Evolutionary conservation across 2,113 vertebrate species (phyloP).

Genomic region (Anolis sagrei): DNA sequence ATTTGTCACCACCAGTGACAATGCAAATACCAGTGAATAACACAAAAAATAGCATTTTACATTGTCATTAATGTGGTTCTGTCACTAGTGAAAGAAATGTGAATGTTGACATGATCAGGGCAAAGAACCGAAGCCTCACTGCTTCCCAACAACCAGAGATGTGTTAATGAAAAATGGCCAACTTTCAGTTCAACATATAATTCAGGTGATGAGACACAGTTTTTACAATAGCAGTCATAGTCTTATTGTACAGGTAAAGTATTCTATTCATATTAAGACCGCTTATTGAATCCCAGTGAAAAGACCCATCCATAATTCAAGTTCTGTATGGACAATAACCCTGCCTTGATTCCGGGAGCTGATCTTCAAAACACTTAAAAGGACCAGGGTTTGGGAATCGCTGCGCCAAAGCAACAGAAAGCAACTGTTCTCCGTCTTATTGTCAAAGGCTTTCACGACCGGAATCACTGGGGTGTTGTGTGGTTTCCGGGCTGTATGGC

Average conservation of each 20-base stretch:
- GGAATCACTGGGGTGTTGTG: too few species aligned
- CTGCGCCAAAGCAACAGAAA: too few species aligned
- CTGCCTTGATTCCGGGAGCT: too few species aligned
- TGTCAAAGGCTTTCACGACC: too few species aligned
- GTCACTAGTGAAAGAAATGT: background rate
- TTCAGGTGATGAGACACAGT: accelerated
- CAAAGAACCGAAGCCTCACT: background rate
- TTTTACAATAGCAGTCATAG: background rate
- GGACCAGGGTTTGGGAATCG: too few species aligned
- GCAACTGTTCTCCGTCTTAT: too few species aligned
- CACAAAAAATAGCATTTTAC: background rate
- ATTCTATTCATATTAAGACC: constrained; percentile 1
- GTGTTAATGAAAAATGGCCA: background rate
- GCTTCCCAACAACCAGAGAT: background rate
- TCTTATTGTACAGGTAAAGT: background rate
- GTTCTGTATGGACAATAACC: background rate
- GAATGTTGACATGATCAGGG: background rate
- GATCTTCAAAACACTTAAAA: too few species aligned
- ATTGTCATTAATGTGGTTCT: background rate
- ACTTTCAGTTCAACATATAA: background rate
- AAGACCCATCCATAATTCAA: background rate
- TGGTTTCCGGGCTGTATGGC: too few species aligned
- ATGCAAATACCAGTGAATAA: background rate
- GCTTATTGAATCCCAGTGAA: background rate
- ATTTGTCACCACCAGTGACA: background rate